Percentiles rank a stretch among this genome's conserved stretches.
These are phyloP conservation scores for Liodrosophila aerea DNA, from an alignment of 2,888 invertebrate species.

Conservation along the genomic window DNA sequence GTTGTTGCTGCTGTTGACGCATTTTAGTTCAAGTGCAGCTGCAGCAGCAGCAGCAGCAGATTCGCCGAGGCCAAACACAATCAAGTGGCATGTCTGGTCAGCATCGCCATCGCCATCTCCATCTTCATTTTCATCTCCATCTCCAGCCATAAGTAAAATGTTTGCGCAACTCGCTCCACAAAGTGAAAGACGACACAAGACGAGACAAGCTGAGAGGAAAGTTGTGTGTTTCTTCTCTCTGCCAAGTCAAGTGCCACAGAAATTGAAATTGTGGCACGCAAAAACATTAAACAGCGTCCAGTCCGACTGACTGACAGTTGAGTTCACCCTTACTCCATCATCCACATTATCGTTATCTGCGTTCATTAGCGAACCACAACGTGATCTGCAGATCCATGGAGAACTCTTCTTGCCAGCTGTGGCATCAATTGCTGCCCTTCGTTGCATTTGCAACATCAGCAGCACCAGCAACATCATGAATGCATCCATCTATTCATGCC, in stretches of 20 bases:
- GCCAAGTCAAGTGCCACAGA: slow-evolving; percentile 73
- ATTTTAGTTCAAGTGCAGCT: slow-evolving; percentile 75
- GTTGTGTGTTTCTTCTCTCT: not conserved
- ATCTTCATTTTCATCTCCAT: slow-evolving; percentile 14
- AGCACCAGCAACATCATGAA: slow-evolving; percentile 30
- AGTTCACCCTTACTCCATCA: slow-evolving; percentile 52
- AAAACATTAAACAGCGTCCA: slow-evolving; percentile 60
- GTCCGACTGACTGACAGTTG: not conserved
- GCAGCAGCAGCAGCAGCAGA: slow-evolving; percentile 66
- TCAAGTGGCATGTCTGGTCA: slow-evolving; percentile 49
- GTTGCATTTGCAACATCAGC: slow-evolving; percentile 17
- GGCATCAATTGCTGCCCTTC: slow-evolving; percentile 55
- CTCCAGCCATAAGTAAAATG: slow-evolving; percentile 64
- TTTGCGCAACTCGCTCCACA: slow-evolving; percentile 67
- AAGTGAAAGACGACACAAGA: slow-evolving; percentile 58
- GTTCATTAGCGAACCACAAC: slow-evolving; percentile 76
- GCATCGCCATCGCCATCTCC: slow-evolving; percentile 16
- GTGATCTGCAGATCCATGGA: slow-evolving; percentile 49
- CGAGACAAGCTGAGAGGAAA: slow-evolving; percentile 4
- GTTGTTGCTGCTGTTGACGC: slow-evolving; percentile 48
- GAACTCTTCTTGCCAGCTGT: slow-evolving; percentile 40
- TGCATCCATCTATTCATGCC: slow-evolving; percentile 69
- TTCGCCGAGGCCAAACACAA: slow-evolving; percentile 48
- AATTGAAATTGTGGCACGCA: slow-evolving; percentile 76
- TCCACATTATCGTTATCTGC: slow-evolving; percentile 69